Evolutionary conservation across 2,888 invertebrate species (phyloP).

Genomic region (Macrosiphum euphorbiae): DNA sequence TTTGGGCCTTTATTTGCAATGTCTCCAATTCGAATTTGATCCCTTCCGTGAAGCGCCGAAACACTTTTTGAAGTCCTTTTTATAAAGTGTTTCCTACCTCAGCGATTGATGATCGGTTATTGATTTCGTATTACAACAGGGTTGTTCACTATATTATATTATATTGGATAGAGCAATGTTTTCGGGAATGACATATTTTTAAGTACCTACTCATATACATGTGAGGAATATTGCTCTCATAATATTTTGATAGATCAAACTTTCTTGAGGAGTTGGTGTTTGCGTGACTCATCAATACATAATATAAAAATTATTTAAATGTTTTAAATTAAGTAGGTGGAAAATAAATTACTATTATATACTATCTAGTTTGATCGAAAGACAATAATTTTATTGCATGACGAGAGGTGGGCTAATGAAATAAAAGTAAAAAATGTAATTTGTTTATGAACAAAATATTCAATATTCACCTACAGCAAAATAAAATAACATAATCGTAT

Average conservation of each 20-base stretch:
- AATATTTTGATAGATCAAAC: neutral
- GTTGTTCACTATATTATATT: neutral
- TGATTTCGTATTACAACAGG: neutral
- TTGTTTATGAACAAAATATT: neutral
- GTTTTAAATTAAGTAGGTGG: neutral
- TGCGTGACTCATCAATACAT: neutral
- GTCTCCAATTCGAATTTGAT: neutral
- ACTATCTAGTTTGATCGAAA: neutral
- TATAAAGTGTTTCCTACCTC: neutral
- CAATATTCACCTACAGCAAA: no score
- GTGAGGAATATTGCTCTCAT: neutral
- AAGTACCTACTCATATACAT: neutral
- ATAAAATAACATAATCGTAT: neutral
- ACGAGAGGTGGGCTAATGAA: neutral
- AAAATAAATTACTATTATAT: neutral
- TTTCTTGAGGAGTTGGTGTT: neutral
- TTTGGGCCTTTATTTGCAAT: neutral
- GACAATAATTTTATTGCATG: neutral
- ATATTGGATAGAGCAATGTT: neutral
- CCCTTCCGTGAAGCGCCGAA: neutral
- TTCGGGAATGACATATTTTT: neutral
- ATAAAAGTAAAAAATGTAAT: neutral
- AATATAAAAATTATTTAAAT: neutral
- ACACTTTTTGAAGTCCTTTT: neutral
- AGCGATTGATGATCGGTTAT: neutral